Evolutionary conservation across 2,888 invertebrate genomes (phyloP).

Genomic region (Cyclophora albipunctata): DNA sequence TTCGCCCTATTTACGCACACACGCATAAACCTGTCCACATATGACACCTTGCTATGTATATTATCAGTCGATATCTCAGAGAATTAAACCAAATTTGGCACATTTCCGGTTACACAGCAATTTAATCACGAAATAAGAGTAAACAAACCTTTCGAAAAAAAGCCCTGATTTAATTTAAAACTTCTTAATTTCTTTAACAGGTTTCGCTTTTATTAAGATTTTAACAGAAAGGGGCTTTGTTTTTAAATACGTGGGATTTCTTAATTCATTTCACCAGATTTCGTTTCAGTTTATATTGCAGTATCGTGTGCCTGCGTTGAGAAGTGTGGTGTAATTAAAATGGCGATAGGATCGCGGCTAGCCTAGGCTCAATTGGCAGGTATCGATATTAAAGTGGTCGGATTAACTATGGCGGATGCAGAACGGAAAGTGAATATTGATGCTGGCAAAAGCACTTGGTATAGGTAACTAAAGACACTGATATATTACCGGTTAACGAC

Average conservation of each 20-base stretch:
- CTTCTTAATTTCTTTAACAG: too few species aligned
- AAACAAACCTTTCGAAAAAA: too few species aligned
- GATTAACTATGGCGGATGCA: constrained; percentile 25
- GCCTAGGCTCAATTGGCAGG: constrained; percentile 8
- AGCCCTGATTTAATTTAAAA: too few species aligned
- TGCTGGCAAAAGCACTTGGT: constrained; percentile 24
- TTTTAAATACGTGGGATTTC: too few species aligned
- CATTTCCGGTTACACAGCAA: too few species aligned
- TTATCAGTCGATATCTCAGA: constrained; percentile 13
- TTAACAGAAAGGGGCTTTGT: too few species aligned
- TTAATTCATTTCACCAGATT: too few species aligned
- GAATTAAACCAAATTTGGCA: too few species aligned
- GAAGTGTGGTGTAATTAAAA: constrained; percentile 5
- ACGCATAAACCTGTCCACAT: constrained; percentile 25
- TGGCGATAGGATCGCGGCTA: constrained; percentile 4
- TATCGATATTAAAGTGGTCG: constrained; percentile 17
- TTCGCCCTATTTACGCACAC: constrained; percentile 59
- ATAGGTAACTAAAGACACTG: constrained; percentile 35
- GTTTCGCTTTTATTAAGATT: too few species aligned
- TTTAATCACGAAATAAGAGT: too few species aligned
- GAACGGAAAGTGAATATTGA: constrained; percentile 49
- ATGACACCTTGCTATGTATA: constrained; percentile 12
- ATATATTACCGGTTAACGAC: constrained; percentile 52
- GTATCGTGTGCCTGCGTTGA: background rate
- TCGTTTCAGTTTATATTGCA: too few species aligned